A percentile compares a stretch with the other conserved stretches of the same genome.
phyloP scores from a whole-genome alignment of 2,113 vertebrate genomes.

The Dolichallabes microphthalmus region DNA sequence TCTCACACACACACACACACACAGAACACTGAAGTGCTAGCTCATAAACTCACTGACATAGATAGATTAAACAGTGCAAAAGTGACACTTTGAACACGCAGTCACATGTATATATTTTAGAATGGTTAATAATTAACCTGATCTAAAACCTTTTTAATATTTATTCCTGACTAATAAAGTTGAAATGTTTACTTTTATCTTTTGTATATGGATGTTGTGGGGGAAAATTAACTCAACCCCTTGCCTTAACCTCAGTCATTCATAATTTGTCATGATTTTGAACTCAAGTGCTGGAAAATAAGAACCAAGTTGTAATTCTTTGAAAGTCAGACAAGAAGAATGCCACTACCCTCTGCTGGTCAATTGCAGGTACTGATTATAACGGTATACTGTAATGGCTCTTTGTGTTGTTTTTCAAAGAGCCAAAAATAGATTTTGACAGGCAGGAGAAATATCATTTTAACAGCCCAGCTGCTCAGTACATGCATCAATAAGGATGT shows the following conservation, averaged over 20 bases:
- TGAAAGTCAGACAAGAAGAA: neutral
- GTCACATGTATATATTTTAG: neutral
- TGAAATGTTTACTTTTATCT: neutral
- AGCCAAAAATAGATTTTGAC: neutral
- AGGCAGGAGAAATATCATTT: neutral
- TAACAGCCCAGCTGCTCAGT: neutral
- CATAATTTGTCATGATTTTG: neutral
- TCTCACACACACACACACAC: constrained; percentile 11
- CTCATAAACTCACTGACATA: neutral
- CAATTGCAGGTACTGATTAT: neutral
- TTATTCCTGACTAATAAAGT: neutral
- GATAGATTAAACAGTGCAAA: neutral
- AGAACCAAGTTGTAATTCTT: neutral
- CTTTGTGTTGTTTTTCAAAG: neutral
- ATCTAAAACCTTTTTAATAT: neutral
- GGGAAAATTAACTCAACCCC: neutral
- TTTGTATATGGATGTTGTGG: neutral
- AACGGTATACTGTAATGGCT: neutral
- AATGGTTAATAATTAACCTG: neutral
- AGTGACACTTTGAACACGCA: neutral
- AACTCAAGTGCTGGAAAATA: neutral
- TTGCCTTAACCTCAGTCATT: neutral
- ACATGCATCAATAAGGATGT: neutral
- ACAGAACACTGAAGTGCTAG: neutral
- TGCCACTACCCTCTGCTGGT: constrained; percentile 49